A percentile compares a stretch with the other conserved stretches of the same genome.
These are phyloP conservation scores for Notechis scutatus DNA, from an alignment of 2,113 vertebrate species.

Conservation along the genomic window DNA sequence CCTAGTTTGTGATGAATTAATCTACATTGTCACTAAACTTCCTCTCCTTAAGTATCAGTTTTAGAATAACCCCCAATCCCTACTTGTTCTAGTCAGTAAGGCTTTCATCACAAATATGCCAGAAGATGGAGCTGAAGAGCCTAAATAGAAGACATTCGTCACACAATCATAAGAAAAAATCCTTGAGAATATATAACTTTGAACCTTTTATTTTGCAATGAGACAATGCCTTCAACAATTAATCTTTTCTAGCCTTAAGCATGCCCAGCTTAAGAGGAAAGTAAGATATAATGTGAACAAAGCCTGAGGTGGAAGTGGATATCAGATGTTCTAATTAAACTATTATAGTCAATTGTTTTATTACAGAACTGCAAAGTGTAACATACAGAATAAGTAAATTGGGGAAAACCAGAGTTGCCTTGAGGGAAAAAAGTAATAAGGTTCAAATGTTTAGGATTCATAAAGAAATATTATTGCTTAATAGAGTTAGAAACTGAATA, in stretches of 20 bases:
- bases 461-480: neutral
- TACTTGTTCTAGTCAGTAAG: neutral
- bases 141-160: neutral
- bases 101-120: neutral
- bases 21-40: neutral
- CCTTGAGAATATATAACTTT: neutral
- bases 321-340: neutral
- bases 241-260: neutral
- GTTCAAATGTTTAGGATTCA: neutral
- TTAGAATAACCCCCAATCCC: neutral
- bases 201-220: neutral
- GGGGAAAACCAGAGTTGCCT: neutral
- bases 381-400: neutral
- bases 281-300: neutral
- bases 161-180: neutral
- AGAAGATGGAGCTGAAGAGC: conserved; percentile 27
- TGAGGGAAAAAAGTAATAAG: neutral
- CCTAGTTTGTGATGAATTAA: neutral
- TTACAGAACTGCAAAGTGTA: neutral
- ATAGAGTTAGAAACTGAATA: neutral
- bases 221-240: neutral
- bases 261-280: neutral
- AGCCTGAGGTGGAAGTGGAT: neutral
- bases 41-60: neutral
- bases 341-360: neutral